Evolutionary conservation across 2,888 invertebrate genomes (phyloP).

Genomic region (Eudemis profundana): DNA sequence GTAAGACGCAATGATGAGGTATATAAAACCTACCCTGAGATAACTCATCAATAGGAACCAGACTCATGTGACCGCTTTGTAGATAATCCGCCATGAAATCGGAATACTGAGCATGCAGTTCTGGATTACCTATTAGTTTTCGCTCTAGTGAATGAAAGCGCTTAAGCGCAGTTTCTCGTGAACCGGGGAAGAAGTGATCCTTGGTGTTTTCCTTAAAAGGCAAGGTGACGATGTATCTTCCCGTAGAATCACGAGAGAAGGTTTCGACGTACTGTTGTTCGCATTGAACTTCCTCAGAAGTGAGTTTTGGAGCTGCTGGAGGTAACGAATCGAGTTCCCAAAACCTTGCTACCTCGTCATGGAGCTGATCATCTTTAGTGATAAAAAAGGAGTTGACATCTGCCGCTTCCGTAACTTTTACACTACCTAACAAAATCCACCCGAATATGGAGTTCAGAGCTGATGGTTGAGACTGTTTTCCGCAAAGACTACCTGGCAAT

Average conservation of each 20-base stretch:
- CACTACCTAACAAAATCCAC: background rate
- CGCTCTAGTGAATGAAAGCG: constrained; percentile 7
- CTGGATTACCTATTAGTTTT: background rate
- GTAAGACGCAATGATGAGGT: constrained; percentile 21
- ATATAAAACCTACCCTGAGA: constrained; percentile 7
- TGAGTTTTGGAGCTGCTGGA: background rate
- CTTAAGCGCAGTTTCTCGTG: constrained; percentile 3
- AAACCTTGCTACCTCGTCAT: background rate
- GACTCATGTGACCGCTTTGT: constrained; percentile 10
- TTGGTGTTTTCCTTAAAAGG: background rate
- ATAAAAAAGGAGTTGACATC: constrained; percentile 2
- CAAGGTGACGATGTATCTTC: constrained; percentile 3
- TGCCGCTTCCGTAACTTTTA: background rate
- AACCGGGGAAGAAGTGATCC: background rate
- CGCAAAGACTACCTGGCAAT: background rate
- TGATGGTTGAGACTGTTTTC: background rate
- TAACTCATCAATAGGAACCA: background rate
- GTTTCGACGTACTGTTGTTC: background rate
- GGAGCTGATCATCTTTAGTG: background rate
- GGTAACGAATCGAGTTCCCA: constrained; percentile 8
- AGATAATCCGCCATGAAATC: constrained; percentile 11
- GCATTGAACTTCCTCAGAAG: background rate
- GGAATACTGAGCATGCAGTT: constrained; percentile 1
- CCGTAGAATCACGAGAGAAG: constrained; percentile 5
- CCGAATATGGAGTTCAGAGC: constrained; percentile 11